phyloP scores from a whole-genome alignment of 2,888 invertebrate species.

The Archaeoteleia sp. region DNA sequence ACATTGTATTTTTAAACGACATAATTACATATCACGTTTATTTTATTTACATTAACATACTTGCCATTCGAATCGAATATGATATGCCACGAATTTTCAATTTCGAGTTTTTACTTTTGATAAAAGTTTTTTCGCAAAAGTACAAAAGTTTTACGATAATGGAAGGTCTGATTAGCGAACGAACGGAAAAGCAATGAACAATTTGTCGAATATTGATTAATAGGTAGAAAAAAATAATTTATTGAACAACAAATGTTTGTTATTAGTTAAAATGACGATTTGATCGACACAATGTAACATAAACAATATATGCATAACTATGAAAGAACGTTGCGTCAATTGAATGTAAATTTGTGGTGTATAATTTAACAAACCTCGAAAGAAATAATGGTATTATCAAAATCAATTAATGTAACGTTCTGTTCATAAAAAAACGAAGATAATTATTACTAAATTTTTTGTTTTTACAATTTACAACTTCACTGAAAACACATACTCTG shows the following conservation, averaged over 20 bases:
- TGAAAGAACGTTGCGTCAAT: conserved; percentile 30
- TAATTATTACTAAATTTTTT: conserved; percentile 22
- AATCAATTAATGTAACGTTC: conserved; percentile 37
- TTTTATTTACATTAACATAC: conserved; percentile 36
- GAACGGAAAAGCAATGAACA: conserved; percentile 21
- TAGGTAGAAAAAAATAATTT: conserved; percentile 38
- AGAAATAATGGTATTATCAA: conserved; percentile 11
- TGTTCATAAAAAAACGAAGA: conserved; percentile 27
- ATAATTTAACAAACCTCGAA: background rate
- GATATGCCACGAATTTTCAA: conserved; percentile 40
- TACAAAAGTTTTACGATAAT: background rate
- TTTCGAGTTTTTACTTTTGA: conserved; percentile 15
- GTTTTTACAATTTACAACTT: conserved; percentile 31
- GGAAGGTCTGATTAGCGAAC: background rate
- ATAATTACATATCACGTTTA: conserved; percentile 46
- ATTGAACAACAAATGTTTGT: conserved; percentile 31
- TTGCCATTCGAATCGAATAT: conserved; percentile 40
- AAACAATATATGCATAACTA: conserved; percentile 28
- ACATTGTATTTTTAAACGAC: conserved; percentile 48
- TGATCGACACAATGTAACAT: conserved; percentile 39
- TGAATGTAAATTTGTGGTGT: conserved; percentile 4
- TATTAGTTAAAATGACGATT: conserved; percentile 30
- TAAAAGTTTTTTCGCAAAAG: conserved; percentile 3
- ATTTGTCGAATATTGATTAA: conserved; percentile 23
- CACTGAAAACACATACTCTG: conserved; percentile 18